Percentiles rank a stretch among this genome's conserved stretches.
Conservation (phyloP, 2,113 vertebrate species). For the Tylochromis polylepis region DNA sequence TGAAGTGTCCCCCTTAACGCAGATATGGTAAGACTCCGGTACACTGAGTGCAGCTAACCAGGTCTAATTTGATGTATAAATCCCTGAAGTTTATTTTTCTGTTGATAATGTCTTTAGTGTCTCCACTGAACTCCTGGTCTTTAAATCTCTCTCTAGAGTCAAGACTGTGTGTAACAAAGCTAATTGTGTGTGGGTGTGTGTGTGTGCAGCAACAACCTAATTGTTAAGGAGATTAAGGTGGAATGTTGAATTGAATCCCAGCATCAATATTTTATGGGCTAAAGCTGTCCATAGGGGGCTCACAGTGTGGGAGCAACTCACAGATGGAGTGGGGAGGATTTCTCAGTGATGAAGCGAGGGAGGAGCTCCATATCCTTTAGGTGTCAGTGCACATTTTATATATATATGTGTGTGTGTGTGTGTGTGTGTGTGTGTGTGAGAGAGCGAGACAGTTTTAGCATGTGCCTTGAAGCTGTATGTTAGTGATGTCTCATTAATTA, state of each 20-base stretch:
- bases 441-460: not conserved
- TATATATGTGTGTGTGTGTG: no score
- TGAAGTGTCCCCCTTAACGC: conserved; percentile 35
- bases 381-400: not conserved
- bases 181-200: conserved; percentile 29
- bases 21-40: conserved; percentile 67
- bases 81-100: not conserved
- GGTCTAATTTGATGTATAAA: not conserved
- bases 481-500: not conserved
- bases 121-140: not conserved
- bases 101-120: not conserved
- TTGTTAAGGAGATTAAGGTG: conserved; percentile 65
- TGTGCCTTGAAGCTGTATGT: not conserved
- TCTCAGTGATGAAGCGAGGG: not conserved
- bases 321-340: conserved; percentile 64
- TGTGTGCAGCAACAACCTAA: conserved; percentile 27
- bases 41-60: not conserved
- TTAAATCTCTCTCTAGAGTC: conserved; percentile 23
- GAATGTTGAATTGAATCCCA: conserved; percentile 69
- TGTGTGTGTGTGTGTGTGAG: not conserved
- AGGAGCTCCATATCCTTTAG: not conserved
- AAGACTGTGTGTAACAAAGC: conserved; percentile 1
- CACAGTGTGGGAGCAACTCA: conserved; percentile 61
- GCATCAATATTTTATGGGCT: conserved; percentile 76
- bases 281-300: conserved; percentile 68